phyloP scores from a whole-genome alignment of 2,797 vertebrate genomes.

The Labroides dimidiatus region DNA sequence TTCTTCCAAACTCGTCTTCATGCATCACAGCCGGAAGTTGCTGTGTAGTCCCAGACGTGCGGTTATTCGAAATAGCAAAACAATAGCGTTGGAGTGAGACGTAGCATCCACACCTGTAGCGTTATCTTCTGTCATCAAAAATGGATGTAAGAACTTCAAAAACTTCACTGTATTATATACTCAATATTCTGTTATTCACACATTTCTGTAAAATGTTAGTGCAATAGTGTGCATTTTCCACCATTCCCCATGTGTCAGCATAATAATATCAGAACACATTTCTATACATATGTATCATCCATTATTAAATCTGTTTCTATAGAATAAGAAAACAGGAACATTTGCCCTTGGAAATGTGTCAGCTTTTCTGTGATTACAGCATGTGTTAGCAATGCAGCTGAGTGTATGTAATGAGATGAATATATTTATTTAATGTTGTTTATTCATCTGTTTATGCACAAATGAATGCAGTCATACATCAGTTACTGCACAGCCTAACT shows the following conservation, averaged over 20 bases:
- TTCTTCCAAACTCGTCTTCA: too few relatives aligned
- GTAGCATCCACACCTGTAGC: too few relatives aligned
- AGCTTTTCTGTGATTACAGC: conserved; percentile 14
- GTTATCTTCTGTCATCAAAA: too few relatives aligned
- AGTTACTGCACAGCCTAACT: conserved; percentile 15
- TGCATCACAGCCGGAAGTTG: too few relatives aligned
- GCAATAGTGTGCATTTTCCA: neutral
- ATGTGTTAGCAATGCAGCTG: conserved; percentile 8
- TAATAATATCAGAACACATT: conserved; percentile 17
- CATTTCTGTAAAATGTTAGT: neutral
- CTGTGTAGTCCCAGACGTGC: too few relatives aligned
- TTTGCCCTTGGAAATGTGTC: conserved; percentile 26
- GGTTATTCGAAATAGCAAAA: too few relatives aligned
- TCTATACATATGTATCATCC: conserved; percentile 16
- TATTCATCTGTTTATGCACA: conserved; percentile 39
- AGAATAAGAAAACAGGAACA: neutral
- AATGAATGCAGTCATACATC: conserved; percentile 35
- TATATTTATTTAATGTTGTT: conserved; percentile 47
- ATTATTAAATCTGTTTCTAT: conserved; percentile 21
- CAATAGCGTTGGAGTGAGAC: too few relatives aligned
- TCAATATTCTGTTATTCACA: neutral
- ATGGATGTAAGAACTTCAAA: too few relatives aligned
- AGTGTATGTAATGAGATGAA: conserved; percentile 40
- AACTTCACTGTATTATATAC: too few relatives aligned
- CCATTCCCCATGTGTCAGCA: conserved; percentile 3